Conservation (phyloP, 2,113 vertebrate species). For the Ceyx margarethae region DNA sequence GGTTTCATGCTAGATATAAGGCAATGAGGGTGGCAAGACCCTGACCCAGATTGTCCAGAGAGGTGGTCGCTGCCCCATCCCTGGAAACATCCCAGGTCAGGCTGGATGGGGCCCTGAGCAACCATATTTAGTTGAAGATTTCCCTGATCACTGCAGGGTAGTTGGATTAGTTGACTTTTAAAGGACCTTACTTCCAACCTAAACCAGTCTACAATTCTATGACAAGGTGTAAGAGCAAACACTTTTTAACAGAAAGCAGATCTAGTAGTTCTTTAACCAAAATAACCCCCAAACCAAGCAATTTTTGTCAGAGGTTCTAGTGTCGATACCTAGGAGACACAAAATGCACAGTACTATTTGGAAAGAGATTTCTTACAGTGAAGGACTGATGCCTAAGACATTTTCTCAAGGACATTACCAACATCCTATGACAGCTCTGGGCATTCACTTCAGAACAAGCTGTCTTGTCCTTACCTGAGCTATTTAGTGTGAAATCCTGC, state of each 20-base stretch:
- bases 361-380: neutral
- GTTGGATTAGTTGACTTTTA: neutral
- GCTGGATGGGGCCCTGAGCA: neutral
- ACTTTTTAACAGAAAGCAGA: neutral
- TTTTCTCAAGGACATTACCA: constrained; percentile 20
- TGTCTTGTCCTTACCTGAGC: constrained; percentile 9
- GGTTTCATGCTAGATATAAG: neutral
- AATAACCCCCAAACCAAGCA: neutral
- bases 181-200: neutral
- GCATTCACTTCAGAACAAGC: constrained; percentile 4
- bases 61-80: neutral
- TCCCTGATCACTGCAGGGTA: too few relatives aligned
- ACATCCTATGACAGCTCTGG: constrained; percentile 21
- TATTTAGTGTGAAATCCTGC: neutral
- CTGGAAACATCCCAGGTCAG: neutral
- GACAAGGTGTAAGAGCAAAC: neutral
- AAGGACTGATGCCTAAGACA: neutral
- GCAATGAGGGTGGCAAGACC: neutral
- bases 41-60: neutral
- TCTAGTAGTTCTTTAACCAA: neutral
- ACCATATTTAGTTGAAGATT: too few relatives aligned
- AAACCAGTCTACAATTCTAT: neutral
- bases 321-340: neutral
- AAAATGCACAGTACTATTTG: neutral
- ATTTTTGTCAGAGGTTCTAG: neutral